A percentile compares a stretch with the other conserved stretches of the same genome.
Conservation (phyloP, 2,113 vertebrate species). For the Corythoichthys haematopterus region DNA sequence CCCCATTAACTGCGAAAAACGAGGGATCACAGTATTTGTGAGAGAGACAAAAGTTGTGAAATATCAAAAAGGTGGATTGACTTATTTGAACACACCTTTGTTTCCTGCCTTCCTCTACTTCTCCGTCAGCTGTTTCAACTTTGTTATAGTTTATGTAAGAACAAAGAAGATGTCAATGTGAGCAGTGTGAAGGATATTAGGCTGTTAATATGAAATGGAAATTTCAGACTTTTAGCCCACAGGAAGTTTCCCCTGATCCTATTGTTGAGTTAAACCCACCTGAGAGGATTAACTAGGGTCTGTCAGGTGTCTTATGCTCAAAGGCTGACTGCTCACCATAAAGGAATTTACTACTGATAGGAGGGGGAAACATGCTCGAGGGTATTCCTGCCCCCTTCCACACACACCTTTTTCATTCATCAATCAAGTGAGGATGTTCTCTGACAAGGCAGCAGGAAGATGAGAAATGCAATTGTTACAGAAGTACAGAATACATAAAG, state of each 20-base stretch:
- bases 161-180: not conserved
- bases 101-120: not conserved
- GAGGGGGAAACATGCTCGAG: slow-evolving; percentile 12
- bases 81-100: not conserved
- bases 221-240: not conserved
- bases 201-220: slow-evolving; percentile 6
- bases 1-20: too few relatives aligned
- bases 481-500: too few relatives aligned
- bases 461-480: too few relatives aligned
- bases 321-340: slow-evolving; percentile 29
- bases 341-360: slow-evolving; percentile 43
- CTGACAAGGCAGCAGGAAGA: slow-evolving; percentile 21
- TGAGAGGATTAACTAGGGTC: slow-evolving; percentile 26
- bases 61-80: not conserved
- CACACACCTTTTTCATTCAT: slow-evolving; percentile 27
- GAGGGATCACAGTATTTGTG: not conserved
- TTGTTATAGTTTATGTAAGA: not conserved
- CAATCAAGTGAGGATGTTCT: slow-evolving; percentile 36
- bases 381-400: slow-evolving; percentile 7
- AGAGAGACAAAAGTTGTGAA: not conserved
- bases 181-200: not conserved
- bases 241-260: slow-evolving; percentile 32
- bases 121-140: not conserved
- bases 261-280: slow-evolving; percentile 33
- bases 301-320: slow-evolving; percentile 17